A percentile compares a stretch with the other conserved stretches of the same genome.
Evolutionary conservation across 1,140 invertebrate species (phyloP).

Genomic region (Conus betulinus): DNA sequence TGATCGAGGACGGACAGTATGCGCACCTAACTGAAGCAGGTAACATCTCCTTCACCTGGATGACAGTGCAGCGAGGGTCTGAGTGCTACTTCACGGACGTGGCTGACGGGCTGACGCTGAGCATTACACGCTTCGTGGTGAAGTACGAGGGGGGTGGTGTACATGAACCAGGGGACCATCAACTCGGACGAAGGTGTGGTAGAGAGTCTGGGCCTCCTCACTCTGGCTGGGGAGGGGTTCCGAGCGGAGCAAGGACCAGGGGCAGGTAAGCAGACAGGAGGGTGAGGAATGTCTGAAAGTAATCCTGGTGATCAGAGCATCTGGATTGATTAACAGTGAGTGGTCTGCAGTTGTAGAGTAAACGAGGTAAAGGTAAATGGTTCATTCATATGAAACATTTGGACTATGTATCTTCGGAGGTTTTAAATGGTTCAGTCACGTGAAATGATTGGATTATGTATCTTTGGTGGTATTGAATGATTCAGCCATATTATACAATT

Average conservation of each 20-base stretch:
- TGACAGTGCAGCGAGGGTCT: conserved; percentile 64
- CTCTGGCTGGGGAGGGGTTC: conserved; percentile 55
- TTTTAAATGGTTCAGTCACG: too few species aligned
- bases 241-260: conserved; percentile 21
- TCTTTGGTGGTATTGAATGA: too few species aligned
- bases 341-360: too few species aligned
- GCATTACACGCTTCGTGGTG: conserved; percentile 55
- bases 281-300: neutral
- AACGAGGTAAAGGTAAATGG: neutral
- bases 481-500: too few species aligned
- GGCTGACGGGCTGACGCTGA: conserved; percentile 50
- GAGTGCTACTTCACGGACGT: conserved; percentile 53
- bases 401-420: too few species aligned
- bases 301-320: too few species aligned
- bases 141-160: conserved; percentile 59
- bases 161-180: conserved; percentile 60
- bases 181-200: conserved; percentile 56
- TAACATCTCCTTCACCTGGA: conserved; percentile 58
- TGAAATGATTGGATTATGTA: too few species aligned
- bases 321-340: too few species aligned
- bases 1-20: conserved; percentile 58
- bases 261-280: conserved; percentile 14
- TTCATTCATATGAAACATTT: too few species aligned
- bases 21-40: conserved; percentile 57
- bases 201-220: conserved; percentile 59